phyloP scores from a whole-genome alignment of 2,888 invertebrate genomes.

The Hypsopygia costalis region DNA sequence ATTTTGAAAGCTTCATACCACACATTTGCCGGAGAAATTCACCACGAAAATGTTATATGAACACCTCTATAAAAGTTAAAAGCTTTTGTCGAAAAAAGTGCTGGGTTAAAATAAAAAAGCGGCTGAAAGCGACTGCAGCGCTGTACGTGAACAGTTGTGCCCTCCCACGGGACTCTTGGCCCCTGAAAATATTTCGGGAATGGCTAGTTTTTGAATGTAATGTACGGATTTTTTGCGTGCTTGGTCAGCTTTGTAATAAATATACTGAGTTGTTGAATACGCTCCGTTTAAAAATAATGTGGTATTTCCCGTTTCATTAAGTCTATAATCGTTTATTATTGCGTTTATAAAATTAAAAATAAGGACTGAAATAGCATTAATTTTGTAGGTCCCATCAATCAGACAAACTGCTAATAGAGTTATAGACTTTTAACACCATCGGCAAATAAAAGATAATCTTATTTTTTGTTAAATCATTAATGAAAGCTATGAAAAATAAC shows the following conservation, averaged over 20 bases:
- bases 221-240: not conserved
- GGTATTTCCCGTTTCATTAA: too few species aligned
- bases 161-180: slow-evolving; percentile 55
- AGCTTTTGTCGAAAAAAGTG: slow-evolving; percentile 70
- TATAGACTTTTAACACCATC: too few species aligned
- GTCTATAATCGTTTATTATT: too few species aligned
- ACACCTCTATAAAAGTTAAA: slow-evolving; percentile 70
- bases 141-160: slow-evolving; percentile 49
- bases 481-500: too few species aligned
- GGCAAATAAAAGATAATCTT: too few species aligned
- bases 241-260: slow-evolving; percentile 3
- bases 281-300: not conserved
- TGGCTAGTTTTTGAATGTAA: slow-evolving; percentile 27
- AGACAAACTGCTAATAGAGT: too few species aligned
- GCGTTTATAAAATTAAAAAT: too few species aligned
- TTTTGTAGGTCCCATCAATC: too few species aligned
- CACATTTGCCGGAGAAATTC: slow-evolving; percentile 35
- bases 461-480: too few species aligned
- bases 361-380: too few species aligned
- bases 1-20: slow-evolving; percentile 8
- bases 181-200: slow-evolving; percentile 47
- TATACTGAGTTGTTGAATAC: not conserved
- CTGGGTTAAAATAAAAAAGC: slow-evolving; percentile 55
- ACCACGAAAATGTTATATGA: slow-evolving; percentile 56
- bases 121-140: slow-evolving; percentile 53